Percentiles rank a stretch among this genome's conserved stretches.
phyloP scores from a whole-genome alignment of 2,113 vertebrate species.

The Microtus pennsylvanicus region DNA sequence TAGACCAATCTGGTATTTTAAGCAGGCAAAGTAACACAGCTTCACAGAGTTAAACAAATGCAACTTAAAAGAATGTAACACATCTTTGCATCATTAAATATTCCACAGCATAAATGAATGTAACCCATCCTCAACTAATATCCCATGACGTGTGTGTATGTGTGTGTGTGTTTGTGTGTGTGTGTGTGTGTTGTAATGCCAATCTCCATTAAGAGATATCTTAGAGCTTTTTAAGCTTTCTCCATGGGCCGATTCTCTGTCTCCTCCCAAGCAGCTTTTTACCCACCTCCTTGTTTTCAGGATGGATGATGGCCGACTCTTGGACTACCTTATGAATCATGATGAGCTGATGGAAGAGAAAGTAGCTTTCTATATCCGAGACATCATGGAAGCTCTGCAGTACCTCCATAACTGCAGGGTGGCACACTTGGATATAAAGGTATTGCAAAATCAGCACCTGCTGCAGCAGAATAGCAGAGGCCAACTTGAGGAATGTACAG shows the following conservation, averaged over 20 bases:
- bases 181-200: not conserved
- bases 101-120: no score
- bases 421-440: slow-evolving; percentile 97
- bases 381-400: slow-evolving; percentile 95
- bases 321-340: slow-evolving; percentile 97
- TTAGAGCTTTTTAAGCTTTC: not conserved
- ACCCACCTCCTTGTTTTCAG: slow-evolving; percentile 83
- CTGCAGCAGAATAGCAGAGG: not conserved
- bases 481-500: not conserved
- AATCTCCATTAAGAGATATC: not conserved
- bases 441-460: slow-evolving; percentile 72
- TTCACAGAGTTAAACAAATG: no score
- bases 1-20: no score
- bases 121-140: no score
- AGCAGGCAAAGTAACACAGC: no score
- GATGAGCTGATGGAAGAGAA: slow-evolving; percentile 99
- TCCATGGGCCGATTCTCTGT: not conserved
- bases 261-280: slow-evolving; percentile 2
- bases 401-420: slow-evolving; percentile 98
- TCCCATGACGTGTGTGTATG: no score
- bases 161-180: not conserved
- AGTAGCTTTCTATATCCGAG: slow-evolving; percentile 95
- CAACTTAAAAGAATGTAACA: no score
- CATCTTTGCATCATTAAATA: no score
- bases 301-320: slow-evolving; percentile 94